phyloP scores from a whole-genome alignment of 2,797 vertebrate species.

The Petrocephalus schoutedeni region DNA sequence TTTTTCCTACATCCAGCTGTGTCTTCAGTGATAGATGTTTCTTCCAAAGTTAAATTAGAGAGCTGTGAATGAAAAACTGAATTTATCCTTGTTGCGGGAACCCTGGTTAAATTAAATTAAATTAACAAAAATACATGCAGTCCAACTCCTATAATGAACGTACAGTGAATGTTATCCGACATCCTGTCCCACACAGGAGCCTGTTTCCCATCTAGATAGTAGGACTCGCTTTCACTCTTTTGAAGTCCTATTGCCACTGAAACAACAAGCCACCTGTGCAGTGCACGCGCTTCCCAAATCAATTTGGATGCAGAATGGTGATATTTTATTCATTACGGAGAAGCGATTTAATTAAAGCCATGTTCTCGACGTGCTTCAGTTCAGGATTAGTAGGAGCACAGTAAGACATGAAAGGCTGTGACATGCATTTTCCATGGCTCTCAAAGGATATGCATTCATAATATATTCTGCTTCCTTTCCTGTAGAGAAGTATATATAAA shows the following conservation, averaged over 20 bases:
- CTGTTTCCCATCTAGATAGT: not conserved
- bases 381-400: constrained; percentile 2
- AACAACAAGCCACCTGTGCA: not conserved
- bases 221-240: not conserved
- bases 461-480: not conserved
- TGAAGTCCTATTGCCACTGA: not conserved
- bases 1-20: not conserved
- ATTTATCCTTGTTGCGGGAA: not conserved
- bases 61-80: not conserved
- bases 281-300: not conserved
- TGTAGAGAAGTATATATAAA: not conserved
- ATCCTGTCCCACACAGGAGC: not conserved
- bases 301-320: not conserved
- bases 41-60: not conserved
- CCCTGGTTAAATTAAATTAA: not conserved
- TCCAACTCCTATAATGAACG: not conserved
- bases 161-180: not conserved
- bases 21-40: not conserved
- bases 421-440: not conserved
- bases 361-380: not conserved
- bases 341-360: not conserved
- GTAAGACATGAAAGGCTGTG: not conserved
- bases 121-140: not conserved
- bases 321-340: constrained; percentile 1
- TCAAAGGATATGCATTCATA: constrained; percentile 2